Evolutionary conservation across 2,797 vertebrate genomes (phyloP).

Genomic region (Labeo calbasu): DNA sequence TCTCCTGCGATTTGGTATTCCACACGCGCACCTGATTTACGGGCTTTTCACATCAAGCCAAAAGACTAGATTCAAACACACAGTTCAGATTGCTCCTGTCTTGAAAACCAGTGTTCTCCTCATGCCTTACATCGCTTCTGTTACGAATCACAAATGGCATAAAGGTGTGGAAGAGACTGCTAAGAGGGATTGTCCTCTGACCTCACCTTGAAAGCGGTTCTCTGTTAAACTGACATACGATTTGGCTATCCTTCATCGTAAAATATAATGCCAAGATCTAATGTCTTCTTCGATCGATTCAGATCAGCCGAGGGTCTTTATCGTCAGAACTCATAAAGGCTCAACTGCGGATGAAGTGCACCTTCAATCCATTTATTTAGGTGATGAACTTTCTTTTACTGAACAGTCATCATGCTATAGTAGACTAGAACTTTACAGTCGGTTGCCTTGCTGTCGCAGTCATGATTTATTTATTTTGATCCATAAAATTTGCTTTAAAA

Average conservation of each 20-base stretch:
- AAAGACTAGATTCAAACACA: conserved; percentile 66
- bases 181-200: conserved; percentile 29
- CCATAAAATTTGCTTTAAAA: not conserved
- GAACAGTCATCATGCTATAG: not conserved
- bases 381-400: conserved; percentile 46
- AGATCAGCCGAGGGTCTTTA: conserved; percentile 72
- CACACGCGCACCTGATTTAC: conserved; percentile 59
- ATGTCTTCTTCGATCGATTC: conserved; percentile 64
- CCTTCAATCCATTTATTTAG: conserved; percentile 62
- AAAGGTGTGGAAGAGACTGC: conserved; percentile 51
- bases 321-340: conserved; percentile 72
- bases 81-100: conserved; percentile 60
- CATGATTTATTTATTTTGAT: not conserved
- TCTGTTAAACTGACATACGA: conserved; percentile 62
- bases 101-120: conserved; percentile 53
- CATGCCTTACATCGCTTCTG: conserved; percentile 41
- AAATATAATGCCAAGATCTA: conserved; percentile 71
- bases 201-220: conserved; percentile 52
- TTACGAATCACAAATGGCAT: conserved; percentile 46
- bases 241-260: conserved; percentile 63
- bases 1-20: conserved; percentile 62
- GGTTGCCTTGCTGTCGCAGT: not conserved
- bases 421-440: not conserved
- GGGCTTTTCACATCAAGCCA: conserved; percentile 58
- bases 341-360: conserved; percentile 69